Conservation (phyloP, 2,888 invertebrate species). For the Aleiodes alternator region DNA sequence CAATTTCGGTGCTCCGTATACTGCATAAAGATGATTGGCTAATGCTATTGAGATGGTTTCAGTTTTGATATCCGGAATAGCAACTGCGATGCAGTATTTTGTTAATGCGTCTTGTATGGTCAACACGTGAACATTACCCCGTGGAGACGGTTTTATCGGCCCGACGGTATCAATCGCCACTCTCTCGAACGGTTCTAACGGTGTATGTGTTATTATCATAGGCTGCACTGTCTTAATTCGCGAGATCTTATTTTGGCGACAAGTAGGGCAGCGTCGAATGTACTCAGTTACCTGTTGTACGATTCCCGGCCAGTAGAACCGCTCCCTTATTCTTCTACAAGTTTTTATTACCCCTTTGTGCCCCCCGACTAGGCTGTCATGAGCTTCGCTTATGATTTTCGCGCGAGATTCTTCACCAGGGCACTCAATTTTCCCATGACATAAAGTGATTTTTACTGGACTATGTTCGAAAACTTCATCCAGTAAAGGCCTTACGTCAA, state of each 20-base stretch:
- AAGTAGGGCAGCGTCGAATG: background rate
- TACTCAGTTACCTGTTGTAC: background rate
- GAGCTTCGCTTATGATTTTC: constrained; percentile 48
- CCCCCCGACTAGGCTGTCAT: constrained; percentile 49
- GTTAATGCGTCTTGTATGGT: constrained; percentile 50
- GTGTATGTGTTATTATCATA: constrained; percentile 37
- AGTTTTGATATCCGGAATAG: constrained; percentile 37
- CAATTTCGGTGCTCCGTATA: constrained; percentile 42
- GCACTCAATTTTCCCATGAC: constrained; percentile 14
- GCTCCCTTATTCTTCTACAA: constrained; percentile 42
- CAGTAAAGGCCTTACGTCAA: constrained; percentile 1
- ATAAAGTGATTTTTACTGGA: constrained; percentile 8
- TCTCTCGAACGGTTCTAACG: constrained; percentile 48
- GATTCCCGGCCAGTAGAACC: constrained; percentile 52
- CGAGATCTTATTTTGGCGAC: background rate
- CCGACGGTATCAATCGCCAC: constrained; percentile 56
- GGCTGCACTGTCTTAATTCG: background rate
- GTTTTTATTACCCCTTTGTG: constrained; percentile 57
- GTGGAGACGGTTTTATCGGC: constrained; percentile 46
- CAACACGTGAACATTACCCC: constrained; percentile 46
- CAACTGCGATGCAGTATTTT: constrained; percentile 47
- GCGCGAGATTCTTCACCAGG: constrained; percentile 11
- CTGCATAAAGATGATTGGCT: constrained; percentile 22
- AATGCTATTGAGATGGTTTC: constrained; percentile 45
- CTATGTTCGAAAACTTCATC: constrained; percentile 4